phyloP scores from a whole-genome alignment of 2,888 invertebrate species.

The Sinotaia quadrata region DNA sequence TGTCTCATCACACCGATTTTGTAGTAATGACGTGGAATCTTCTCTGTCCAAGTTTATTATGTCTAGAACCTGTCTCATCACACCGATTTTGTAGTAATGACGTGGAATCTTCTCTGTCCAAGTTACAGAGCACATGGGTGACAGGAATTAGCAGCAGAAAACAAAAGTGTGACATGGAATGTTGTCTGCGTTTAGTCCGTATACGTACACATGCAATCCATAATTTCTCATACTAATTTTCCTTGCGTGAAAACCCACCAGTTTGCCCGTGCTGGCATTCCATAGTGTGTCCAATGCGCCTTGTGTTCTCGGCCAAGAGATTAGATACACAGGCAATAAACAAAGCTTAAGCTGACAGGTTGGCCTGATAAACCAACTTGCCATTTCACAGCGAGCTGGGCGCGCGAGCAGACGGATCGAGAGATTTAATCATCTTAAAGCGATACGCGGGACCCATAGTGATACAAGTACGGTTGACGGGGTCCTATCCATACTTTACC shows the following conservation, averaged over 20 bases:
- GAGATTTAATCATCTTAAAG: constrained; percentile 8
- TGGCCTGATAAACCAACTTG: constrained; percentile 11
- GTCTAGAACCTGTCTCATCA: no score
- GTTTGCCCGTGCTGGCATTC: neutral
- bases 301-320: constrained; percentile 8
- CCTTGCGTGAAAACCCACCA: neutral
- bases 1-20: no score
- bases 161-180: no score
- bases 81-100: no score
- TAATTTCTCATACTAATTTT: no score
- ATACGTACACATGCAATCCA: no score
- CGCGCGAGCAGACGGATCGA: neutral
- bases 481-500: neutral
- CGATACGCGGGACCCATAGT: constrained; percentile 6
- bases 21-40: no score
- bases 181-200: no score
- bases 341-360: constrained; percentile 24
- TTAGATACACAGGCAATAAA: constrained; percentile 24
- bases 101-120: no score
- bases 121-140: no score
- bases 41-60: no score
- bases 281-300: constrained; percentile 7
- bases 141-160: no score
- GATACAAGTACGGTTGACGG: neutral
- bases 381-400: constrained; percentile 8